Evolutionary conservation across 2,797 vertebrate species (phyloP).

Genomic region (Muscicapa striata): DNA sequence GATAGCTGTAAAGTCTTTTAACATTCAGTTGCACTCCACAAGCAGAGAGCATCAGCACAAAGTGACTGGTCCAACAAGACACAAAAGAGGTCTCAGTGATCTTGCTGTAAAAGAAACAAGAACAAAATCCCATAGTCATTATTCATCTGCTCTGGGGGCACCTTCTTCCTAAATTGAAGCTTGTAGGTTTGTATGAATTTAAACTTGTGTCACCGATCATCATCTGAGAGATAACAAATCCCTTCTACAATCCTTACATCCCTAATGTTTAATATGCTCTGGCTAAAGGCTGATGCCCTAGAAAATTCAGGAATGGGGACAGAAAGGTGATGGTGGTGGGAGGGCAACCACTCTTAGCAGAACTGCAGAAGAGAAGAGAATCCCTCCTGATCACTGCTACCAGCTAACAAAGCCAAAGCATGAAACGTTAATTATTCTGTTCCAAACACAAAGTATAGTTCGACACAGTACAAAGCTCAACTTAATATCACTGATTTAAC

Average conservation of each 20-base stretch:
- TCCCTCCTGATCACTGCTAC: background rate
- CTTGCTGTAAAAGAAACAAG: background rate
- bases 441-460: background rate
- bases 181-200: background rate
- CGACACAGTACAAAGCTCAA: background rate
- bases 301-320: background rate
- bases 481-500: background rate
- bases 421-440: background rate
- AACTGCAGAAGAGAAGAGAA: background rate
- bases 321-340: background rate
- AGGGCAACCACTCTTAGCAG: background rate
- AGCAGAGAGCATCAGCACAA: background rate
- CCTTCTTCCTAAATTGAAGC: background rate
- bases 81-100: background rate
- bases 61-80: background rate
- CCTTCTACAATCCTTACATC: background rate
- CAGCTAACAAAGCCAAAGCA: background rate
- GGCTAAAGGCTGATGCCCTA: background rate
- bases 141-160: background rate
- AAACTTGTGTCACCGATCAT: accelerated
- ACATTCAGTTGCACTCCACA: background rate
- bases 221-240: background rate
- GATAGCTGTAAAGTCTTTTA: background rate
- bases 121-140: background rate
- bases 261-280: background rate